These are phyloP conservation scores for Ophioninae sp. DNA, from an alignment of 2,888 invertebrate species.

Conservation along the genomic window DNA sequence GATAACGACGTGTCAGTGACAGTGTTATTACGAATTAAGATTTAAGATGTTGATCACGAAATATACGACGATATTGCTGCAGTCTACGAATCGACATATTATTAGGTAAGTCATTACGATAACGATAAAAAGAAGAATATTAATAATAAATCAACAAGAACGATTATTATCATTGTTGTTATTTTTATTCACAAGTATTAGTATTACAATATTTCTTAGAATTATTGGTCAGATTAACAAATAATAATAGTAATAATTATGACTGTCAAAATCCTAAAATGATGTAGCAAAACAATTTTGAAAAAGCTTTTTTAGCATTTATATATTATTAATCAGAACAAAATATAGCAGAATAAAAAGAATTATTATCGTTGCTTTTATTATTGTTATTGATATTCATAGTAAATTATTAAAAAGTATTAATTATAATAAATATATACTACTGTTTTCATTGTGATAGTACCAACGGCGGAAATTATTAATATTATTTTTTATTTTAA, in stretches of 20 bases:
- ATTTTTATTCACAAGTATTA: too few relatives aligned
- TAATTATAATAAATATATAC: neutral
- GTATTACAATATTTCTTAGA: too few relatives aligned
- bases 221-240: too few relatives aligned
- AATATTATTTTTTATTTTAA: neutral
- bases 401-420: neutral
- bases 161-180: neutral
- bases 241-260: too few relatives aligned
- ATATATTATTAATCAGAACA: neutral
- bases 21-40: constrained; percentile 9
- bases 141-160: neutral
- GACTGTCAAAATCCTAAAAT: too few relatives aligned
- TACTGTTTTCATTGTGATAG: neutral
- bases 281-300: too few relatives aligned
- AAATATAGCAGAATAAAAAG: too few relatives aligned
- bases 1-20: constrained; percentile 21
- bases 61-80: constrained; percentile 87
- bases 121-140: neutral
- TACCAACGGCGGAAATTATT: neutral
- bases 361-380: too few relatives aligned
- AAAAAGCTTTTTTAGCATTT: neutral
- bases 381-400: too few relatives aligned
- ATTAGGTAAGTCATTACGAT: constrained; percentile 71
- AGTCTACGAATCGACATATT: constrained; percentile 83
- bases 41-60: constrained; percentile 86